Evolutionary conservation across 2,797 vertebrate species (phyloP), one percentile per base, ranked within the genome.

Genomic region (Trichosurus vulpecula): DNA sequence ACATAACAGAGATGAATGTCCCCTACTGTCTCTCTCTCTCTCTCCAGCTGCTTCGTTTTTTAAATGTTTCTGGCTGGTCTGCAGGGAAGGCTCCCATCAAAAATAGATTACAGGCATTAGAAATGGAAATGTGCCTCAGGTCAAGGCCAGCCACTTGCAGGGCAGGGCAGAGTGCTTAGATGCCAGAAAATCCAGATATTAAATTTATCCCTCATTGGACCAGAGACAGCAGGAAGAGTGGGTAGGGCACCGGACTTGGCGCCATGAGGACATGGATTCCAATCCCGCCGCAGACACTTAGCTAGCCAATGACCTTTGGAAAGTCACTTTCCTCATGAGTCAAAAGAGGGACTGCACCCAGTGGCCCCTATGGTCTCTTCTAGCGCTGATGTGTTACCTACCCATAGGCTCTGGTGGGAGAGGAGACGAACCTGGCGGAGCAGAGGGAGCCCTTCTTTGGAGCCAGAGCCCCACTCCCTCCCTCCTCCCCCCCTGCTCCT

Each of bases 31-130:
- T 74, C 54, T 92, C 66, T 74, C 54, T 92, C 66, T 53, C 54
- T 55, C 54, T 96, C 95, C 97, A 97, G 97, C 95, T 97, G 95
- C 96, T 96, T 94, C 95, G 95, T 97, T 97, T 97, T 96, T 96
- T 92, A 93, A 97, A 97, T 94, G 91, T 93, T 95, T 94, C 97
- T 97, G 96, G 96, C 91, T 97, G 96, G 95, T 96, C 94, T 51
- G 56, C 89, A 93, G 94, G 95, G 97, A 96, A 95, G 95, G 96
- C 94, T 97, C 90, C 90, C 87, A 93, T 74, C 35, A n/a, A 96
- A 98, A 98, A 97, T 98, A 98, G 97, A 97, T 66, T 66, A 53
- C 10, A 81, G 94, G 92, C 93, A 51, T 95, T 96, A 54, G 9
- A 92, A 35, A 93, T 93, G 94, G 94, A 92, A 90, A 96, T 81